Evolutionary conservation across 2,888 invertebrate genomes (phyloP), one percentile per base, ranked within the genome.

Genomic region (Nudaria mundana): DNA sequence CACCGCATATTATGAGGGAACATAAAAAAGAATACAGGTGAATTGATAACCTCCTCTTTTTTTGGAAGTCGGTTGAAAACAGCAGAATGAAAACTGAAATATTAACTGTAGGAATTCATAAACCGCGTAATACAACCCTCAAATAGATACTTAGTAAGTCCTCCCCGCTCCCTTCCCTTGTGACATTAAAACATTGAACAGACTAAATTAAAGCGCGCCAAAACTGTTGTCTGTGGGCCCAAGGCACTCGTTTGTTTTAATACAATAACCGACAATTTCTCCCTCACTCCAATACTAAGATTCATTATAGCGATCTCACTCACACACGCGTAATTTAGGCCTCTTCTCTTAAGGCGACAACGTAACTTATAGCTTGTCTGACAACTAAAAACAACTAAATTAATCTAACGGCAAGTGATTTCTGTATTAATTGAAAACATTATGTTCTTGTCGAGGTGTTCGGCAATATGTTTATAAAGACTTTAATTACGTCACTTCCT

Each of bases 171-270:
- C 54, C 59, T 56, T 69, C 78, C 79, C 79, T 53, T 44, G 74
- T 67, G 81, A 80, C 86, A 83, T 82, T 85, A 83, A 83, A 85
- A 85, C 85, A 85, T 84, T 78, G 81, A 81, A 71, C 76, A 78
- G 85, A 84, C 86, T 81, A 86, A 88, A 86, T 88, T 87, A 87
- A 85, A 88, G 80, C 84, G 77, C 80, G 83, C 85, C 85, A 84
- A 85, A 87, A 86, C 83, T 81, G 84, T 81, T 79, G 79, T 79
- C 81, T 78, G 77, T 46, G 76, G 81, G 78, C 88, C 86, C 87
- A 84, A 82, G 85, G 86, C 84, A 80, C 64, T 78, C 87, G 84
- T 87, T 88, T 86, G 83, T 87, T 87, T 88, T 88, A 86, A 88
- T 87, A 88, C 87, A 86, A 86, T 85, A 85, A 83, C 82, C 71